Base-by-base conservation (phyloP, 2,888 invertebrate genomes). In the Ommatoiulus sabulosus region DNA sequence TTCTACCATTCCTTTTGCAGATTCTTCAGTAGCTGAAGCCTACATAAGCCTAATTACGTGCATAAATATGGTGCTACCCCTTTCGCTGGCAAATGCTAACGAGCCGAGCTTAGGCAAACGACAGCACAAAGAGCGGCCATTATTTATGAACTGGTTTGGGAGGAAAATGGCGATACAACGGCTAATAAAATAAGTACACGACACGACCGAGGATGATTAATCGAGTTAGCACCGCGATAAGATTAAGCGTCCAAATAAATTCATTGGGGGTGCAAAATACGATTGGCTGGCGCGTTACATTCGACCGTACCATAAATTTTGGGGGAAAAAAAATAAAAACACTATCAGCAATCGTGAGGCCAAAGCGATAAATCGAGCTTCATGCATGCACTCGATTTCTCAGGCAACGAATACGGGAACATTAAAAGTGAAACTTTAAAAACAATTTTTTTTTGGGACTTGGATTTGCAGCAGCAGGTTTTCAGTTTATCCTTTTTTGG, bases 51-150 rank as follows among this genome's bases (percentile, higher is more conserved):
- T 20, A 20, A 63, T 63, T 63, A 63, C 63, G 17, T 17, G 63
- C 7, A 63, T 63, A 20, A n/a, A 63, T 57, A 57, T 57, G 15
- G 15, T 57, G 57, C 48, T 48, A 48, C 63, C 63, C 20, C 63
- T 63, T 63, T 63, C 63, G 63, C 63, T 63, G 5, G 63, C n/a
- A n/a, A n/a, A 63, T 63, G 63, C 63, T 63, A 63, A 63, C 63
- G 63, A 63, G 63, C 17, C 20, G n/a, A n/a, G 63, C 63, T 63
- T 63, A 63, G n/a, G 63, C 63, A 63, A 63, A 57, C 57, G 57
- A 57, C 57, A 57, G 17, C 57, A 57, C 57, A 57, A 57, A 57
- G 57, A 57, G 20, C 20, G 20, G n/a, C 20, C 17, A 17, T 63
- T 63, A 20, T 63, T 63, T 20, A 20, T 63, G 63, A 63, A 63